phyloP scores from a whole-genome alignment of 2,888 invertebrate genomes.

The Cremastinae sp. region DNA sequence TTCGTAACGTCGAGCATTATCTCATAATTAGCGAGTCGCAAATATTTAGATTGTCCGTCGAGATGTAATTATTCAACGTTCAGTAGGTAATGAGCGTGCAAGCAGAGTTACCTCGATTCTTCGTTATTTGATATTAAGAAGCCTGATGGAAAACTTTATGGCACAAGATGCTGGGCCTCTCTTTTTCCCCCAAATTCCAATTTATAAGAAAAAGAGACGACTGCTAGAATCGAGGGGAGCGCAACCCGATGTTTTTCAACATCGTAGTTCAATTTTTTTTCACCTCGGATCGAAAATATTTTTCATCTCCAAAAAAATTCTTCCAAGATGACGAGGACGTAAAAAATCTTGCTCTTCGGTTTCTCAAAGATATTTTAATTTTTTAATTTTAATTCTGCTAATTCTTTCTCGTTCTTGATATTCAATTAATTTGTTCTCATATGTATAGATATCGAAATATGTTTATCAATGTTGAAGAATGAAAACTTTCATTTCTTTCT shows the following conservation, averaged over 20 bases:
- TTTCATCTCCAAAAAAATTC: slow-evolving; percentile 1
- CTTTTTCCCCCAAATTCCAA: slow-evolving; percentile 16
- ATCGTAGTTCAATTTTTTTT: slow-evolving; percentile 47
- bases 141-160: background rate
- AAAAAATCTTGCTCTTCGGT: background rate
- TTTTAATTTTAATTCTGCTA: no score
- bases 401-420: no score
- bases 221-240: slow-evolving; percentile 29
- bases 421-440: no score
- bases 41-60: slow-evolving; percentile 42
- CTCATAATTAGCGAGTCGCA: slow-evolving; percentile 25
- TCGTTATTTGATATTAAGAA: no score
- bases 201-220: slow-evolving; percentile 25
- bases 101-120: no score
- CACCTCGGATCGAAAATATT: slow-evolving; percentile 29
- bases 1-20: no score
- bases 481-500: slow-evolving; percentile 1
- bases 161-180: background rate
- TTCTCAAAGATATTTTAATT: background rate
- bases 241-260: slow-evolving; percentile 45
- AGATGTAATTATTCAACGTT: background rate
- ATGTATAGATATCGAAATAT: no score
- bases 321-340: background rate
- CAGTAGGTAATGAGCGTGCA: background rate
- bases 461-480: background rate